Conservation (phyloP, 2,797 vertebrate genomes). For the Numenius phaeopus region DNA sequence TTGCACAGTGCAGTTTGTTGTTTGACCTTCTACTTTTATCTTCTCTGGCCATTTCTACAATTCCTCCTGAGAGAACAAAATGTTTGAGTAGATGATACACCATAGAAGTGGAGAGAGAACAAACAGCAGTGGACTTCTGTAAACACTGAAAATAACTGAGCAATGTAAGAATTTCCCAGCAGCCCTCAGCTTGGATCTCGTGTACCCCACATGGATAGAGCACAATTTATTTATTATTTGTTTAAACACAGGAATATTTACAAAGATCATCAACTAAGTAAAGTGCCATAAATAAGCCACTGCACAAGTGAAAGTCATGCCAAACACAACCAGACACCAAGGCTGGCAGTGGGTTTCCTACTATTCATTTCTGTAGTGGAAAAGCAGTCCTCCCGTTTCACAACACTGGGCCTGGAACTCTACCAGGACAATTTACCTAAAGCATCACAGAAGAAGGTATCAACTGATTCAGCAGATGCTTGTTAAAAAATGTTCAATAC, state of each 20-base stretch:
- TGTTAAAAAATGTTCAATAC: background rate
- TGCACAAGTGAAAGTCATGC: background rate
- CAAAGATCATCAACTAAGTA: background rate
- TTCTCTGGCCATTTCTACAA: background rate
- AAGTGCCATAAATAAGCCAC: background rate
- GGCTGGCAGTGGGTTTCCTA: background rate
- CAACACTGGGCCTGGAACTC: background rate
- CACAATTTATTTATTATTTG: background rate
- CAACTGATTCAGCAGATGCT: background rate
- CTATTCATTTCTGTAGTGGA: background rate
- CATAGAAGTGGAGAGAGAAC: background rate
- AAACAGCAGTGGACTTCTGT: background rate
- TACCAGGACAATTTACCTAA: background rate
- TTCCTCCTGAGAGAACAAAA: background rate
- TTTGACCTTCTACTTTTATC: conserved; percentile 33
- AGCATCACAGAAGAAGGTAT: background rate
- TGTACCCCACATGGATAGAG: fast-evolving
- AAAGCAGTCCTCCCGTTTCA: background rate
- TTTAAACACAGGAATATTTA: background rate
- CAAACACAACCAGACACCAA: background rate
- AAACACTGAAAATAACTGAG: background rate
- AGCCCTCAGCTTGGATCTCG: background rate
- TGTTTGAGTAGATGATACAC: background rate
- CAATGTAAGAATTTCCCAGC: background rate
- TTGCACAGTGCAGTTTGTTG: background rate